Base-by-base conservation (phyloP, 1,140 invertebrate species). In the Zaprionus kolodkinae region DNA sequence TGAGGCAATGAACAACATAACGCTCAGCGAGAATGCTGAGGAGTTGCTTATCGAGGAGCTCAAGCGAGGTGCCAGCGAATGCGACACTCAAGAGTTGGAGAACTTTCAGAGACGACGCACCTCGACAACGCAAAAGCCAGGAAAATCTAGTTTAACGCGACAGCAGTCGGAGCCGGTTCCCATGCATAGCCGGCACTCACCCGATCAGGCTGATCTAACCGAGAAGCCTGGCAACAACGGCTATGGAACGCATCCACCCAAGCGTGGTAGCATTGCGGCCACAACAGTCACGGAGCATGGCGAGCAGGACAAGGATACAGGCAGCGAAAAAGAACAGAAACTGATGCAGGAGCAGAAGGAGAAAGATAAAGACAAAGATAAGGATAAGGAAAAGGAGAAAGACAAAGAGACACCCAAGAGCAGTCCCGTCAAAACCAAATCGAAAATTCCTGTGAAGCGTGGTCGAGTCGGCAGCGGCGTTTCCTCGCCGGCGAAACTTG, bases 201-300 rank as follows among this genome's bases (percentile, higher is more conserved):
- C 27, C n/a, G 43, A 68, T 0, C 56, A 52, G 12, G 13, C 45
- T 1, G 68, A 79, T 7, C 48, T 67, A 21, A 60, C 36, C 30
- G 87, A 80, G 43, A 87, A 76, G 43, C 12, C 61, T 5, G 40
- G 59, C 33, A 66, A 50, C 30, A 74, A 66, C 12, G 68, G 67
- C 63, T 92, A 91, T 65, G 81, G 84, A 4, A 93, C 92, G 5
- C 92, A 93, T 91, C 92, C 92, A 0, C 92, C 92, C 0, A 80
- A 85, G 43, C 63, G 78, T 5, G 73, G 66, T 43, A 60, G 48
- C 35, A 21, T 3, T 17, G 15, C 27, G 0, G 33, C 65, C 1
- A 0, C 52, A n/a, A 10, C 45, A 17, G 48, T 15, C 13, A 50
- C 78, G 40, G 91, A 92, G 27, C 65, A 71, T 5, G 76, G 75